These are phyloP conservation scores for Turritopsis dohrnii DNA, from an alignment of 30 jellyfish, hydroid and myxozoan genomes.

Conservation along the genomic window DNA sequence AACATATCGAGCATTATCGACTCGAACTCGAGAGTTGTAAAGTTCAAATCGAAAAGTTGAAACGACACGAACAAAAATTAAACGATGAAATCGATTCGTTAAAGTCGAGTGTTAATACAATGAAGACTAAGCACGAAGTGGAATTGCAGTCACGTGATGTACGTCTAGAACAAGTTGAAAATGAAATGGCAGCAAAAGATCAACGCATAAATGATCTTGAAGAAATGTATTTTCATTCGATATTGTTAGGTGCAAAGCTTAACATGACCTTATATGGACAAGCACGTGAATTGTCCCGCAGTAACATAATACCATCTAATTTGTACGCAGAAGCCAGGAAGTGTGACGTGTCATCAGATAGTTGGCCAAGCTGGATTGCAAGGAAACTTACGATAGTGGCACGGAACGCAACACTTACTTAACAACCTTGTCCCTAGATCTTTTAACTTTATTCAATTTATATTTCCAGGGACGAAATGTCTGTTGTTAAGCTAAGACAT, in stretches of 20 bases:
- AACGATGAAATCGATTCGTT: constrained; percentile 35
- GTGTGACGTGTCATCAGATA: constrained; percentile 6
- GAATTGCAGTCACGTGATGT: constrained; percentile 47
- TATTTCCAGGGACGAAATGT: no score
- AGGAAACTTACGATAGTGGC: background rate
- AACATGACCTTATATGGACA: constrained; percentile 80
- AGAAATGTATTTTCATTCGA: constrained; percentile 68
- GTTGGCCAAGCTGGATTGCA: constrained; percentile 2
- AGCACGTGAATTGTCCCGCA: constrained; percentile 13
- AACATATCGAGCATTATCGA: constrained; percentile 38
- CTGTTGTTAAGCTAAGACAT: background rate
- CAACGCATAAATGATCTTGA: constrained; percentile 40
- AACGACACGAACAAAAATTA: constrained; percentile 48
- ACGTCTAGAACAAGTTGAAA: constrained; percentile 39
- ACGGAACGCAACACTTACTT: background rate
- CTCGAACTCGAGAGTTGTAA: constrained; percentile 54
- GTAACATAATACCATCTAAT: constrained; percentile 19
- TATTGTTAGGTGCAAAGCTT: constrained; percentile 71
- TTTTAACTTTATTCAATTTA: no score
- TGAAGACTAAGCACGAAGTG: constrained; percentile 36
- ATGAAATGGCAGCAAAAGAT: constrained; percentile 31
- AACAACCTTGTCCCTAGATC: background rate
- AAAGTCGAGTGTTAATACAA: constrained; percentile 39
- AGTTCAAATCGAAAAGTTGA: constrained; percentile 35
- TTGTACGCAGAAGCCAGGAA: constrained; percentile 46